phyloP scores from a whole-genome alignment of 1,140 invertebrate species.

The Drosophila auraria region DNA sequence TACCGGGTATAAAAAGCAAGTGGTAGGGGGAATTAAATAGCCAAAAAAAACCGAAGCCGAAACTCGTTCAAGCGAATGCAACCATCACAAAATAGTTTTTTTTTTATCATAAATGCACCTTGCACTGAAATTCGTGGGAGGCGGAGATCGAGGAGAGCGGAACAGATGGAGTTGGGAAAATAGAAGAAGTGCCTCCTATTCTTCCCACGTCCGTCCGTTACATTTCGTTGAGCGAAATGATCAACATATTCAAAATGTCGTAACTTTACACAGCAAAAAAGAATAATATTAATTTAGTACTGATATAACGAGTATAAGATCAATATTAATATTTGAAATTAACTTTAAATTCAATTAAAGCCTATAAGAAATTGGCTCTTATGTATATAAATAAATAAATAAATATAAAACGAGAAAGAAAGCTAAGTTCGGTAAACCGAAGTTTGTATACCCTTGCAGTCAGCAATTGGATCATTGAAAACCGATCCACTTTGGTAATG shows the following conservation, averaged over 20 bases:
- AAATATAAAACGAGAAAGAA: no score
- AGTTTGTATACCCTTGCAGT: no score
- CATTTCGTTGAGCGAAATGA: constrained; percentile 77
- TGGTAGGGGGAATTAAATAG: constrained; percentile 15
- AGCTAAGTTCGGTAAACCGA: no score
- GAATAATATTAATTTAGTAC: neutral
- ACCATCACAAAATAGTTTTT: constrained; percentile 64
- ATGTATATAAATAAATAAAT: no score
- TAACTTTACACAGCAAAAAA: constrained; percentile 13
- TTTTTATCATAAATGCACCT: constrained; percentile 64
- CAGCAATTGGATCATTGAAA: no score
- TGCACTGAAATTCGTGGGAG: constrained; percentile 23
- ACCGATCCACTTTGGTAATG: no score
- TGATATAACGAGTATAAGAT: no score
- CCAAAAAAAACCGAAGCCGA: constrained; percentile 16
- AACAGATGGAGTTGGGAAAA: constrained; percentile 58
- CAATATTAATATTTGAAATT: no score
- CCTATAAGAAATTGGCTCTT: no score
- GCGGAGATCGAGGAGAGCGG: neutral
- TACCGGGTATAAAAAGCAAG: neutral
- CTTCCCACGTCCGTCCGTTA: constrained; percentile 82
- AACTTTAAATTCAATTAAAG: no score
- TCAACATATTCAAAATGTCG: constrained; percentile 71
- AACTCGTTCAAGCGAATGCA: constrained; percentile 61
- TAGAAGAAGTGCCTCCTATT: constrained; percentile 43